phyloP scores from a whole-genome alignment of 2,113 vertebrate genomes.

The Calidris pugnax region DNA sequence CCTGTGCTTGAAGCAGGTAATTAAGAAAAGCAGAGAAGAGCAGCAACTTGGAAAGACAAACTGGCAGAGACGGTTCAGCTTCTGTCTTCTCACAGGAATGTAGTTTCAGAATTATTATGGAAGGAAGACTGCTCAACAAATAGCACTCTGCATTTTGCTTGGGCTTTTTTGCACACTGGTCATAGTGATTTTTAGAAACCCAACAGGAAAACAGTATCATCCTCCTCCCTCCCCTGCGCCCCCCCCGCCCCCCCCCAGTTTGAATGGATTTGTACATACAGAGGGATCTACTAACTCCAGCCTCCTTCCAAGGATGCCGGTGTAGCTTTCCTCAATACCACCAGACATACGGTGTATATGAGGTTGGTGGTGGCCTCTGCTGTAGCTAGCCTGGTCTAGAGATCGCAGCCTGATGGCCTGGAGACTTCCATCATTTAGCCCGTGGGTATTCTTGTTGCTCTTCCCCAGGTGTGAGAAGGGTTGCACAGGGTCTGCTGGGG shows the following conservation, averaged over 20 bases:
- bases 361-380: neutral
- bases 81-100: neutral
- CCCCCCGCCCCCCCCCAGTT: too few species aligned
- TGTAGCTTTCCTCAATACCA: neutral
- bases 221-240: neutral
- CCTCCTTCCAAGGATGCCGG: neutral
- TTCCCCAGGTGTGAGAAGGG: neutral
- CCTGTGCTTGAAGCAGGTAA: neutral
- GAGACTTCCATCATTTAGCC: neutral
- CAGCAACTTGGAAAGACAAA: neutral
- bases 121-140: neutral
- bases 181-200: neutral
- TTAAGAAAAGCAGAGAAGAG: neutral
- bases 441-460: neutral
- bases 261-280: neutral
- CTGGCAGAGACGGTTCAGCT: neutral
- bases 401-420: neutral
- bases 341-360: accelerated
- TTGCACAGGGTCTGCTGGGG: neutral
- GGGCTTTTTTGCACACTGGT: neutral
- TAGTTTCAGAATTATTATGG: neutral
- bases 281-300: neutral
- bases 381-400: neutral
- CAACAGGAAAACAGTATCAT: neutral
- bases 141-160: neutral